Evolutionary conservation across 2,888 invertebrate genomes (phyloP).

Genomic region (Zhengitettix transpicula): DNA sequence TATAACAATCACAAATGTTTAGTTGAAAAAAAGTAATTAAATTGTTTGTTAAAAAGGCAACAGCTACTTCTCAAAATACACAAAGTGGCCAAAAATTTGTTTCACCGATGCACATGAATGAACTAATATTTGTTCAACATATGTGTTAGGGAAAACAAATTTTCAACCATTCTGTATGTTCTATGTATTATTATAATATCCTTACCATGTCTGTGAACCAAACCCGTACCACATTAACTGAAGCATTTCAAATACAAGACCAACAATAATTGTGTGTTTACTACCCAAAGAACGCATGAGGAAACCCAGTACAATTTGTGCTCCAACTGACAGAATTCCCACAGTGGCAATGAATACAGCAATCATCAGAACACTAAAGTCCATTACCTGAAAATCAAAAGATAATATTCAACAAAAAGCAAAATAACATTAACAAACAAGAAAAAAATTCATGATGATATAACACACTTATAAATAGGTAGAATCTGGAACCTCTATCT

Average conservation of each 20-base stretch:
- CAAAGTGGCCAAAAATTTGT: no score
- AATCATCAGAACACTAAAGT: constrained; percentile 86
- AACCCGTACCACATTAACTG: constrained; percentile 97
- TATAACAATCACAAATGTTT: no score
- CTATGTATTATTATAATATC: background rate
- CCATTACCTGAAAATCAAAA: constrained; percentile 50
- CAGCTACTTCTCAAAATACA: no score
- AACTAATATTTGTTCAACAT: no score
- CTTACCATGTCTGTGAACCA: constrained; percentile 82
- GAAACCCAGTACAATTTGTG: constrained; percentile 76
- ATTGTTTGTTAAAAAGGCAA: no score
- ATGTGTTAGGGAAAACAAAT: no score
- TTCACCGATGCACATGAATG: no score
- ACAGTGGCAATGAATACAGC: constrained; percentile 95
- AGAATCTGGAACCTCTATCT: no score
- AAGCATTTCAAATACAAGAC: constrained; percentile 88
- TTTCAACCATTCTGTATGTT: no score
- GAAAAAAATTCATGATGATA: no score
- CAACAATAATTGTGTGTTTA: constrained; percentile 94
- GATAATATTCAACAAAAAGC: background rate
- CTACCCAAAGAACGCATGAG: constrained; percentile 77
- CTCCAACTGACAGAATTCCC: constrained; percentile 87
- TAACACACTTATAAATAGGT: no score
- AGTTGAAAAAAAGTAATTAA: no score
- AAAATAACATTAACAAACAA: background rate